These are phyloP conservation scores for Clarias macrocephalus DNA, from an alignment of 2,113 vertebrate species.

Conservation along the genomic window DNA sequence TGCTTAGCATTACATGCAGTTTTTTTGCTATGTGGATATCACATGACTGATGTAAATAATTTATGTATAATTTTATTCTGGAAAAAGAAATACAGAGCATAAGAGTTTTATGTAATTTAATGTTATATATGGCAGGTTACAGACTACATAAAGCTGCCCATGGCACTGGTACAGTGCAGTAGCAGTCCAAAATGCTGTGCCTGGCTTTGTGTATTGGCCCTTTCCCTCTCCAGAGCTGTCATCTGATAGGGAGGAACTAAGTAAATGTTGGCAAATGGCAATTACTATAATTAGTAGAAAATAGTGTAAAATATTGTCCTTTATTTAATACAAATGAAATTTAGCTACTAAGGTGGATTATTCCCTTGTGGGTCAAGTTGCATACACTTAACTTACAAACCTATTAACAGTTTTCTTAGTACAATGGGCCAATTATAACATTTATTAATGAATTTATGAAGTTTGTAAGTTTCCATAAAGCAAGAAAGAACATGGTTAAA, in stretches of 20 bases:
- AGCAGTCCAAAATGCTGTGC: background rate
- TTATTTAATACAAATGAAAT: background rate
- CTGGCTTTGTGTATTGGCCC: background rate
- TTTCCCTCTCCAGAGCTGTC: background rate
- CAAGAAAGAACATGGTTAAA: background rate
- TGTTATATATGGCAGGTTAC: no score
- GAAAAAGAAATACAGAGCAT: no score
- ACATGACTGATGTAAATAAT: no score
- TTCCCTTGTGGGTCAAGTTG: background rate
- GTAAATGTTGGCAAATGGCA: background rate
- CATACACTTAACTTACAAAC: background rate
- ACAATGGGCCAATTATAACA: background rate
- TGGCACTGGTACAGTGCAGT: background rate
- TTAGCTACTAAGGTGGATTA: background rate
- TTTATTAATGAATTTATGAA: background rate
- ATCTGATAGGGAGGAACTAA: background rate
- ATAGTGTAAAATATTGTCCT: background rate
- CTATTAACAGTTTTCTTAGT: background rate
- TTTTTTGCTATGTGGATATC: background rate
- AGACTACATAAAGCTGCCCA: background rate
- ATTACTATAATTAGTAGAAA: background rate
- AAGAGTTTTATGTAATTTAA: no score
- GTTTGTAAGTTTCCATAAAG: background rate
- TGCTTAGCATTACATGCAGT: background rate
- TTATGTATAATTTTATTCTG: no score